These are phyloP conservation scores for Sarotherodon lohbergeri DNA, from an alignment of 2,113 vertebrate species.

Conservation along the genomic window DNA sequence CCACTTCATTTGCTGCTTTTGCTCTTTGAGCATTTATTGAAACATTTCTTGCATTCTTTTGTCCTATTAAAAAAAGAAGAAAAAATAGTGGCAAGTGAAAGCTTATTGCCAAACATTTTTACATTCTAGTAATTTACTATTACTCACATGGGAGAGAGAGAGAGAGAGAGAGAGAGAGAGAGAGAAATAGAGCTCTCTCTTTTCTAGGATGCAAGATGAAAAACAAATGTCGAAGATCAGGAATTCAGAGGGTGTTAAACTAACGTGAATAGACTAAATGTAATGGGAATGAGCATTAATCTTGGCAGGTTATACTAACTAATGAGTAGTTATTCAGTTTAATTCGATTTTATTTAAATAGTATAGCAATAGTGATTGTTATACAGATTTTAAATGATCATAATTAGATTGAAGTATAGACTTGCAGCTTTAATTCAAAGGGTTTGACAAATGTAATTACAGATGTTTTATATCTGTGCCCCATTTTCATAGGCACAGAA, in stretches of 20 bases:
- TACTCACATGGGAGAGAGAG: neutral
- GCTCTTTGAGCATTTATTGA: neutral
- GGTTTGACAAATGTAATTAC: neutral
- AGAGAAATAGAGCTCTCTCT: neutral
- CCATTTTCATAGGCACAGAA: neutral
- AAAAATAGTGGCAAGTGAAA: neutral
- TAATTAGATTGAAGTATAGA: neutral
- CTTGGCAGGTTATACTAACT: neutral
- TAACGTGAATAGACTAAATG: neutral
- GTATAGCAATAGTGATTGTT: neutral
- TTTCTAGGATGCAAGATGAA: neutral
- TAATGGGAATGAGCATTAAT: neutral
- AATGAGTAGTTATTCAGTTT: neutral
- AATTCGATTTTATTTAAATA: neutral
- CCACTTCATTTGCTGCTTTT: neutral
- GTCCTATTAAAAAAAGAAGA: neutral
- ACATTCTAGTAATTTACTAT: neutral
- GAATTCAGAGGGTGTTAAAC: rapidly evolving
- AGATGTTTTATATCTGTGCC: neutral
- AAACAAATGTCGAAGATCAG: neutral
- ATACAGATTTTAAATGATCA: neutral
- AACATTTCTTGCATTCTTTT: neutral
- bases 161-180: neutral
- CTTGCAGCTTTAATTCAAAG: neutral
- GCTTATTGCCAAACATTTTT: neutral